phyloP scores from a whole-genome alignment of 2,888 invertebrate species.

The Eupithecia centaureata region DNA sequence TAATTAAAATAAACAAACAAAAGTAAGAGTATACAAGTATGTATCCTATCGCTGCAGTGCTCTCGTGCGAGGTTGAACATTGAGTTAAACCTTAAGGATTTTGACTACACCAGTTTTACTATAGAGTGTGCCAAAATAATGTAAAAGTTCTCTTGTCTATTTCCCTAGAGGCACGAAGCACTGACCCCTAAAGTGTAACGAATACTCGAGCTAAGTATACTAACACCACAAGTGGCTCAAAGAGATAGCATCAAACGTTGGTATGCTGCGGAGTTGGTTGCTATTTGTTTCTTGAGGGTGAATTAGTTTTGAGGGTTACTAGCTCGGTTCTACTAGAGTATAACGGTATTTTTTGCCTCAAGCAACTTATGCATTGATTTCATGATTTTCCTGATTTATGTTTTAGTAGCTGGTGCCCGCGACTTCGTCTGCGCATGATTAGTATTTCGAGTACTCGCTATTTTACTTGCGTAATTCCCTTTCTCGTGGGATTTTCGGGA shows the following conservation, averaged over 20 bases:
- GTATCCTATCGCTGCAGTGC: not conserved
- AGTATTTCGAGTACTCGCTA: no score
- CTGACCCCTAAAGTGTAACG: conserved; percentile 15
- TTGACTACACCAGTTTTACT: not conserved
- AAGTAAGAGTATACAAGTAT: not conserved
- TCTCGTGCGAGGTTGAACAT: not conserved
- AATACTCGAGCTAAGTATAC: conserved; percentile 14
- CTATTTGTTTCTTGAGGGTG: not conserved
- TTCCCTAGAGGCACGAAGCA: conserved; percentile 14
- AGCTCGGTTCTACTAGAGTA: not conserved
- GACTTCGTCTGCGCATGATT: no score
- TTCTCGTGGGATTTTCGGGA: no score
- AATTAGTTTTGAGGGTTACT: not conserved
- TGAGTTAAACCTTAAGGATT: not conserved
- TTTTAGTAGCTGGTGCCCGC: no score
- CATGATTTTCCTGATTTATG: no score
- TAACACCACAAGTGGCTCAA: conserved; percentile 14
- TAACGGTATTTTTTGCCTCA: no score
- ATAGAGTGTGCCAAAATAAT: not conserved
- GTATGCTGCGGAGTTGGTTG: conserved; percentile 5
- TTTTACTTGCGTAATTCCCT: no score
- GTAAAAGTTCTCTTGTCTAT: conserved; percentile 3
- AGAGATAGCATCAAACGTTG: conserved; percentile 18
- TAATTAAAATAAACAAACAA: not conserved
- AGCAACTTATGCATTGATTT: no score